Conservation (phyloP, 2,797 vertebrate genomes). For the Allobates femoralis region DNA sequence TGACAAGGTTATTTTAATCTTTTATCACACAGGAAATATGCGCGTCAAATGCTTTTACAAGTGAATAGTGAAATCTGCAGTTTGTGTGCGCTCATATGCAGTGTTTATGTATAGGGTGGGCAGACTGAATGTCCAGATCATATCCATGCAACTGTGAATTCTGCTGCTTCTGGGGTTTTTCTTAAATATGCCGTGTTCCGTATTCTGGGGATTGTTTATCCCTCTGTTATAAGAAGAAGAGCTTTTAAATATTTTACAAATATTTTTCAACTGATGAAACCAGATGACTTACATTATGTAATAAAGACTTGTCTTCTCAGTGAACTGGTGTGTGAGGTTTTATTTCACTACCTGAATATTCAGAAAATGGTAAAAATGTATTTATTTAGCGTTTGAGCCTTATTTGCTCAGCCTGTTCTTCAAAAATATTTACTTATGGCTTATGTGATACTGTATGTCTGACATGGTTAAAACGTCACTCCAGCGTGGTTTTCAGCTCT, state of each 20-base stretch:
- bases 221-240: slow-evolving; percentile 27
- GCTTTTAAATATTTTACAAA: slow-evolving; percentile 59
- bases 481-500: too few relatives aligned
- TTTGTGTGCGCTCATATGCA: slow-evolving; percentile 32
- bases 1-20: background rate
- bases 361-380: background rate
- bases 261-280: slow-evolving; percentile 55
- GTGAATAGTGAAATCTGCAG: slow-evolving; percentile 42
- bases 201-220: slow-evolving; percentile 24
- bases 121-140: slow-evolving; percentile 34
- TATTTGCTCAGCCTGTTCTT: too few relatives aligned
- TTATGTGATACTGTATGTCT: too few relatives aligned
- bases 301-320: slow-evolving; percentile 55
- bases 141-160: slow-evolving; percentile 56
- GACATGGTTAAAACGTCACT: too few relatives aligned
- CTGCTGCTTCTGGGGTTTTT: slow-evolving; percentile 51
- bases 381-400: too few relatives aligned
- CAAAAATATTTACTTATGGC: too few relatives aligned
- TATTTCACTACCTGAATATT: background rate
- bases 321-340: slow-evolving; percentile 15
- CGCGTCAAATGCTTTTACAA: slow-evolving; percentile 27
- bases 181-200: slow-evolving; percentile 47
- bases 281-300: slow-evolving; percentile 31
- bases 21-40: slow-evolving; percentile 3
- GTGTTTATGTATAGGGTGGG: slow-evolving; percentile 57